These are phyloP conservation scores for Sebastes itinus DNA, from an alignment of 2,797 vertebrate genomes.

Conservation along the genomic window DNA sequence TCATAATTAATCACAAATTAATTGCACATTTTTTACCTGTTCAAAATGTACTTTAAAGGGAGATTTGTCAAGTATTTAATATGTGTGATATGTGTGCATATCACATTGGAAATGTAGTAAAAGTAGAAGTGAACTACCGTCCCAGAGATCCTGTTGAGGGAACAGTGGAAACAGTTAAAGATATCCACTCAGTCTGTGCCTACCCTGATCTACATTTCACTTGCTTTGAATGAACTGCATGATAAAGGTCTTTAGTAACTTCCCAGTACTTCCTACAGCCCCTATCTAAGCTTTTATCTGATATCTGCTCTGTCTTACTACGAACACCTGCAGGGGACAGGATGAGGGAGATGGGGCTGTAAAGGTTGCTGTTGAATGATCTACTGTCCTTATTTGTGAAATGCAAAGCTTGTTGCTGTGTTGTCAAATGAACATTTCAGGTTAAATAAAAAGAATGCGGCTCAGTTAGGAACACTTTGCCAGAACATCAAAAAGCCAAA, in stretches of 20 bases:
- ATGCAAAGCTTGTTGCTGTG: constrained; percentile 18
- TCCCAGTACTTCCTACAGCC: constrained; percentile 49
- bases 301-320: constrained; percentile 14
- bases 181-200: neutral
- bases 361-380: constrained; percentile 27
- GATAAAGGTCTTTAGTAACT: constrained; percentile 46
- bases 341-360: constrained; percentile 50
- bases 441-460: constrained; percentile 12
- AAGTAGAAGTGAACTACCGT: neutral
- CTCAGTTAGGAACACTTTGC: neutral
- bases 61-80: too few species aligned
- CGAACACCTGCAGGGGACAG: constrained; percentile 61
- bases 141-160: neutral
- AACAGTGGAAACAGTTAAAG: neutral
- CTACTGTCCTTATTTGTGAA: constrained; percentile 44
- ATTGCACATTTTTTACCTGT: too few species aligned
- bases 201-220: constrained; percentile 17
- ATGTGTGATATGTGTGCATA: too few species aligned
- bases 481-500: neutral
- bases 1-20: too few species aligned
- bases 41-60: too few species aligned
- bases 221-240: constrained; percentile 37
- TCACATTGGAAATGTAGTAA: neutral
- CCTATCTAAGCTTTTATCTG: constrained; percentile 59
- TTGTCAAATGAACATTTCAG: constrained; percentile 16